Base-by-base conservation (phyloP, 1,140 invertebrate genomes). In the Solenopsis fugax region DNA sequence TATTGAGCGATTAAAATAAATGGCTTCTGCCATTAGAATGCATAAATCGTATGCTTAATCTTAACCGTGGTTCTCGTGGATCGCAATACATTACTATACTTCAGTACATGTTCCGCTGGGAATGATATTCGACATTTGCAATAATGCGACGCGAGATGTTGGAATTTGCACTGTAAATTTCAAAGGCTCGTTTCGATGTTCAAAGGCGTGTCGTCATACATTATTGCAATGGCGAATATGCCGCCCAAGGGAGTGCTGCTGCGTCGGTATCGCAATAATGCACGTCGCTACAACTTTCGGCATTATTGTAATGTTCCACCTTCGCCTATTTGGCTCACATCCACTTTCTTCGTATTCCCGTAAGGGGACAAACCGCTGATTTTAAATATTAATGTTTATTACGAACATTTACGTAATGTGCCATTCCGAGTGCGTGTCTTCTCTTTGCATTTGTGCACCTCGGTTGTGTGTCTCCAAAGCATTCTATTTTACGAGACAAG, bases 161-260 rank as follows among this genome's bases (percentile, higher is more conserved):
- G 80, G 67, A 82, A 82, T 82, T 82, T 82, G 52, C 80, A 82
- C 67, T 58, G 67, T 73, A 82, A 82, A 82, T 82, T 82, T 82
- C 80, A 82, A 82, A 82, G 67, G 80, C 67, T 82, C 67, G 52
- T 82, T 82, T 73, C 67, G 24, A 82, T 82, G 80, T 72, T 82
- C 80, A 82, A 82, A 82, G 67, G 67, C 80, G 80, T 73, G 67
- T 82, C 80, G 54, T 54, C 67, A 82, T 82, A 82, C 54, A 82
- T 82, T 82, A 82, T 82, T 82, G 80, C 80, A 82, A 82, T 58
- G 41, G 80, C 67, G 67, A 58, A 73, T 82, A 82, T 82, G 52
- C 80, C 37, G 80, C 67, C 80, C 80, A 82, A 72, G 80, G 67
- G 80, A 58, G 62, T 48, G 67, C 67, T 73, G 67, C 48, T 72